These are phyloP conservation scores for Oriolus oriolus DNA, from an alignment of 2,113 vertebrate genomes.

Conservation along the genomic window DNA sequence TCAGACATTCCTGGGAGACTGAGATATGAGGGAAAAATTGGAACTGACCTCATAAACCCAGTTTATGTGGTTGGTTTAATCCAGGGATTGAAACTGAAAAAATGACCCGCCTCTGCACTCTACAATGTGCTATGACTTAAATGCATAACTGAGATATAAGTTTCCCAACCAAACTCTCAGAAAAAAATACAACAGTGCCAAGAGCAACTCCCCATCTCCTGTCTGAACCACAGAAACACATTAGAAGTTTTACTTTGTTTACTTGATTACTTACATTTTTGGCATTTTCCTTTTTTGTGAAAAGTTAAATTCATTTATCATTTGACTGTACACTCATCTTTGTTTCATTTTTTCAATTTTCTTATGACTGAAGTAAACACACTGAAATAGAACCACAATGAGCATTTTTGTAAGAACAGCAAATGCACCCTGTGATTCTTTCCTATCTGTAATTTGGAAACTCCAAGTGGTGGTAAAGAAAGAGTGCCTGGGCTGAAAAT, in stretches of 20 bases:
- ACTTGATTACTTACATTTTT: background rate
- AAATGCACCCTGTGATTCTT: background rate
- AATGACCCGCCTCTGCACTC: background rate
- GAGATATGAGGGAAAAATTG: background rate
- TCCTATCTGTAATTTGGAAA: background rate
- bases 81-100: background rate
- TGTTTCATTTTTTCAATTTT: background rate
- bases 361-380: background rate
- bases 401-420: background rate
- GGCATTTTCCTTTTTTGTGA: background rate
- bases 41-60: background rate
- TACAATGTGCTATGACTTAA: conserved; percentile 9
- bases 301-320: background rate
- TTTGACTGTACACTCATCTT: background rate
- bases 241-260: background rate
- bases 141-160: conserved; percentile 14
- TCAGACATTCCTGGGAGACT: background rate
- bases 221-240: background rate
- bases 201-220: conserved; percentile 1
- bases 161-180: conserved; percentile 28
- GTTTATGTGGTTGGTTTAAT: conserved; percentile 26
- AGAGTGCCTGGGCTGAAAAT: background rate
- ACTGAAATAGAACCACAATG: background rate
- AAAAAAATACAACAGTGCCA: conserved; percentile 1
- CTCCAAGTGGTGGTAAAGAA: background rate